Percentiles rank a stretch among this genome's conserved stretches.
phyloP scores from a whole-genome alignment of 1,140 invertebrate genomes.

The Watersipora subatra region DNA sequence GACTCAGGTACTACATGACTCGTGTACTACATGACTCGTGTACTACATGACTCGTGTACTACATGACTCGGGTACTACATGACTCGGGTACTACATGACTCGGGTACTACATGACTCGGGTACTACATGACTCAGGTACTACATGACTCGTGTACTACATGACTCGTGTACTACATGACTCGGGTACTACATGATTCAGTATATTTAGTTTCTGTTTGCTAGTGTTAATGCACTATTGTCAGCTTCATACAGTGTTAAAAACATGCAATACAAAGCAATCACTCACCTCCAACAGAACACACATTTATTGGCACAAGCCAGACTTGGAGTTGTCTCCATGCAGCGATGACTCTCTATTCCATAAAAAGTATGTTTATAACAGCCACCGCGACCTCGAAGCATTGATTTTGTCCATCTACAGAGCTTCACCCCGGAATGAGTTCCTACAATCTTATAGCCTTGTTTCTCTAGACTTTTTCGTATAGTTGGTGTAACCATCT shows the following conservation, averaged over 20 bases:
- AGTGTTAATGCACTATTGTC: too few relatives aligned
- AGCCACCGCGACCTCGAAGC: conserved; percentile 51
- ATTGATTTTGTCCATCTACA: conserved; percentile 56
- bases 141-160: too few relatives aligned
- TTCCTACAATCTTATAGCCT: conserved; percentile 50
- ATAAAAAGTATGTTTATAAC: conserved; percentile 57
- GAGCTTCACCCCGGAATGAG: conserved; percentile 53
- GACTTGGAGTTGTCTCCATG: conserved; percentile 53
- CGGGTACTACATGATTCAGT: too few relatives aligned
- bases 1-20: too few relatives aligned
- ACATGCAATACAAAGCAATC: neutral
- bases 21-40: too few relatives aligned
- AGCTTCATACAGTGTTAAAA: neutral
- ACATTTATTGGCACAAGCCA: conserved; percentile 57
- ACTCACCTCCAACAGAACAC: conserved; percentile 52
- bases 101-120: too few relatives aligned
- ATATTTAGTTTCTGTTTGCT: too few relatives aligned
- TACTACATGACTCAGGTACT: too few relatives aligned
- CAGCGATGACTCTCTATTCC: conserved; percentile 53
- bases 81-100: too few relatives aligned
- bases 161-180: too few relatives aligned
- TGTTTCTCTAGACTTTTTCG: conserved; percentile 49
- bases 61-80: too few relatives aligned
- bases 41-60: too few relatives aligned
- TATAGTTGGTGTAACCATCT: conserved; percentile 50